Evolutionary conservation across 2,888 invertebrate species (phyloP), one percentile per base, ranked within the genome.

Genomic region (Aricia artaxerxes): DNA sequence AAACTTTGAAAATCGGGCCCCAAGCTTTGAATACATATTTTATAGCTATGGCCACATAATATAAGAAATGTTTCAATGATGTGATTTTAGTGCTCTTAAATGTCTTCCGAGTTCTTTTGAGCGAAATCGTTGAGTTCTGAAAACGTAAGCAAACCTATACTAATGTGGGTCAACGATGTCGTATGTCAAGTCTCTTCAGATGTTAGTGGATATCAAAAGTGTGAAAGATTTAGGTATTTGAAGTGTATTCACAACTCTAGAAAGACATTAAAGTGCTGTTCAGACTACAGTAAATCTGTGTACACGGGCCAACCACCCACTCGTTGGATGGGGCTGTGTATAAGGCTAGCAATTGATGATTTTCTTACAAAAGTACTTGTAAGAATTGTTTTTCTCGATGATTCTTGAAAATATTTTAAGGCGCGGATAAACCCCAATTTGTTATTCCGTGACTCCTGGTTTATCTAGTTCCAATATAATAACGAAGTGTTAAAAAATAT

Each of bases 61-160:
- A 61, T 60, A 24, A 69, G 31, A 35, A 35, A 38, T 69, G 4
- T 38, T 35, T 69, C 16, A 60, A 73, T 77, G 76, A 61, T 77
- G 69, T 69, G 57, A 77, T 38, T 57, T 76, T 38, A 73, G 73
- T 73, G 78, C 57, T 73, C 69, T 79, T 75, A 72, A 78, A 78
- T 60, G 73, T 78, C 73, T 24, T 35, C 79, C 73, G 40, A 57
- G 35, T 78, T 79, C 78, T 60, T 81, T 81, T 80, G 77, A 79
- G 81, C 78, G 13, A 79, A 75, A 79, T 82, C 64, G 64, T 31
- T 31, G 64, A 31, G 31, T 64, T 64, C 11, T 64, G 64, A 31
- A 64, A 64, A 64, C 64, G 64, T 64, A 64, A 35, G 69, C 69
- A 69, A 38, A 35, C 69, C 31, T 35, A 64, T 64, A 64, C 64